Conservation (phyloP, 1,140 invertebrate genomes). For the Cyclina sinensis region DNA sequence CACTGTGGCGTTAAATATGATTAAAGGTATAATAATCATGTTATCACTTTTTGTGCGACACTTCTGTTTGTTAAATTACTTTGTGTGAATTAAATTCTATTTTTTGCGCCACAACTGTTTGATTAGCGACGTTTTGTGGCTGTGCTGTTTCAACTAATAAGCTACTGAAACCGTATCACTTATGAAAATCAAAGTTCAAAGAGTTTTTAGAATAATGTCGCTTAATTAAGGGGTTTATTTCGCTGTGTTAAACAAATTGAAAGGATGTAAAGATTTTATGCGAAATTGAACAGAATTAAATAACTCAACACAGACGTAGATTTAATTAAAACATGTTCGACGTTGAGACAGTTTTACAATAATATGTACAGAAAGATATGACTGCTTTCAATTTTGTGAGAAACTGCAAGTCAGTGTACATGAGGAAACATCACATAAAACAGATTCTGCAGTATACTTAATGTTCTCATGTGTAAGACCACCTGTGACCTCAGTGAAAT, state of each 20-base stretch:
- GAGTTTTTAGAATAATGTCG: background rate
- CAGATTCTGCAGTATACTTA: too few species aligned
- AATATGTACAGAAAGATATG: too few species aligned
- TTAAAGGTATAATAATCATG: conserved; percentile 9
- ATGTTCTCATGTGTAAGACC: too few species aligned
- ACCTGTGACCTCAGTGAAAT: too few species aligned
- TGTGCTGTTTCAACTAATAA: background rate
- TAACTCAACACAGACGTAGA: too few species aligned
- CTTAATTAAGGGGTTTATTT: conserved; percentile 8
- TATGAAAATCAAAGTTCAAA: conserved; percentile 8
- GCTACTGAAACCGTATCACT: background rate
- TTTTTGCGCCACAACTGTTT: background rate
- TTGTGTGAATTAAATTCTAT: conserved; percentile 12
- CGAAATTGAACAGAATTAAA: background rate
- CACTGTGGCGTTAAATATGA: conserved; percentile 16
- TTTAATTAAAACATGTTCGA: too few species aligned
- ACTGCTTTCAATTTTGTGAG: too few species aligned
- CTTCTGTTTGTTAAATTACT: background rate
- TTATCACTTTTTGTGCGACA: background rate
- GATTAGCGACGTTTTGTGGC: background rate
- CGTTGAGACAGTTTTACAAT: too few species aligned
- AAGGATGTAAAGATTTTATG: background rate
- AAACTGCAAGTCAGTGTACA: too few species aligned
- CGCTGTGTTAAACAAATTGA: background rate
- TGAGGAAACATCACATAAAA: too few species aligned